Conservation (phyloP, 2,888 invertebrate genomes). For the Pachymerium ferrugineum region DNA sequence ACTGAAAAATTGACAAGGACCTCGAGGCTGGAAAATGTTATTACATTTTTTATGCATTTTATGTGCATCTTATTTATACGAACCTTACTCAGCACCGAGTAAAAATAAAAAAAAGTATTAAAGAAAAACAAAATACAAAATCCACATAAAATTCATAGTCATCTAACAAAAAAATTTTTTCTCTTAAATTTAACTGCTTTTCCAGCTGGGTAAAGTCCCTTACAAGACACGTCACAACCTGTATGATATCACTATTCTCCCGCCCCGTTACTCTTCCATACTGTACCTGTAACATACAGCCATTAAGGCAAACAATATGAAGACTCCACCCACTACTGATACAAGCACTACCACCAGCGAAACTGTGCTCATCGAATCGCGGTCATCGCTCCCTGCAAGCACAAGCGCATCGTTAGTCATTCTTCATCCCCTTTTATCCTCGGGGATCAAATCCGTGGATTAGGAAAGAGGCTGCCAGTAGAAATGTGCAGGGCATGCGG, state of each 20-base stretch:
- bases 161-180: background rate
- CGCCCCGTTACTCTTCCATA: slow-evolving; percentile 16
- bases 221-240: background rate
- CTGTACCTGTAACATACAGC: slow-evolving; percentile 88
- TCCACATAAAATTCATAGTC: background rate
- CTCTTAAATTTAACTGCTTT: no score
- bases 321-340: slow-evolving; percentile 85
- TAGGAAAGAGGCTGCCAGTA: background rate
- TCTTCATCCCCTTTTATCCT: background rate
- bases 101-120: no score
- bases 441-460: background rate
- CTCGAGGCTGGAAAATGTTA: background rate
- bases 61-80: background rate
- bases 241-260: slow-evolving; percentile 23
- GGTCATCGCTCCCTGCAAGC: slow-evolving; percentile 29
- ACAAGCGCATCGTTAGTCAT: slow-evolving; percentile 23
- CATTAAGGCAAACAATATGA: slow-evolving; percentile 91
- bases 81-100: background rate
- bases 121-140: background rate
- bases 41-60: background rate
- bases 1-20: slow-evolving; percentile 3
- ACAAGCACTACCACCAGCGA: slow-evolving; percentile 84
- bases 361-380: slow-evolving; percentile 30
- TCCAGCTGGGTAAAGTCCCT: background rate
- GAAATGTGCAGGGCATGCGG: background rate